These are phyloP conservation scores for Craniophora ligustri DNA, from an alignment of 2,888 invertebrate species.

Conservation along the genomic window DNA sequence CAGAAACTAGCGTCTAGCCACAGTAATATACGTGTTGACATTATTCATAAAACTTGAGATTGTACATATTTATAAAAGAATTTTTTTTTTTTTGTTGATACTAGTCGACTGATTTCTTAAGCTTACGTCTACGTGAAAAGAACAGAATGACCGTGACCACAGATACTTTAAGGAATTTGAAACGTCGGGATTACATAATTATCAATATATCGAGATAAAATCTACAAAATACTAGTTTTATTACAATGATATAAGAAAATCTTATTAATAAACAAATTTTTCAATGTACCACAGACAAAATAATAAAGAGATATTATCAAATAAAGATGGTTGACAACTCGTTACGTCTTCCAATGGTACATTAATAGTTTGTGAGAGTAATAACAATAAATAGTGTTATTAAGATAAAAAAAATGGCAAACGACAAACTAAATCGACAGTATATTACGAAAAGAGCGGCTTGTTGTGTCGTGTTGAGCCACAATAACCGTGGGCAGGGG, in stretches of 20 bases:
- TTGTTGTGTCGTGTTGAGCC: slow-evolving; percentile 63
- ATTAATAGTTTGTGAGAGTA: slow-evolving; percentile 55
- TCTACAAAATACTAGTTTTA: no score
- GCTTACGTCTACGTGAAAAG: no score
- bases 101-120: slow-evolving; percentile 1
- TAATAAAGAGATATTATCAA: slow-evolving; percentile 38
- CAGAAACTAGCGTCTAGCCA: no score
- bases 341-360: slow-evolving; percentile 48
- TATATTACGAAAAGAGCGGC: slow-evolving; percentile 50
- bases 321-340: slow-evolving; percentile 37
- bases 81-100: no score
- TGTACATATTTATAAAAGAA: no score
- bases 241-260: slow-evolving; percentile 16
- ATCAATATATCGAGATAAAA: no score
- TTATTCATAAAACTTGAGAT: no score
- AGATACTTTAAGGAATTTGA: no score
- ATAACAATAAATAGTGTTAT: slow-evolving; percentile 63
- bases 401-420: slow-evolving; percentile 54
- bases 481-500: slow-evolving; percentile 66
- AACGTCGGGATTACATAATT: no score
- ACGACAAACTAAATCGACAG: slow-evolving; percentile 50
- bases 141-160: no score
- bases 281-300: slow-evolving; percentile 13
- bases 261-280: slow-evolving; percentile 35
- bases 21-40: no score